A percentile compares a stretch with the other conserved stretches of the same genome.
These are phyloP conservation scores for Eilema depressum DNA, from an alignment of 2,888 invertebrate species.

Conservation along the genomic window DNA sequence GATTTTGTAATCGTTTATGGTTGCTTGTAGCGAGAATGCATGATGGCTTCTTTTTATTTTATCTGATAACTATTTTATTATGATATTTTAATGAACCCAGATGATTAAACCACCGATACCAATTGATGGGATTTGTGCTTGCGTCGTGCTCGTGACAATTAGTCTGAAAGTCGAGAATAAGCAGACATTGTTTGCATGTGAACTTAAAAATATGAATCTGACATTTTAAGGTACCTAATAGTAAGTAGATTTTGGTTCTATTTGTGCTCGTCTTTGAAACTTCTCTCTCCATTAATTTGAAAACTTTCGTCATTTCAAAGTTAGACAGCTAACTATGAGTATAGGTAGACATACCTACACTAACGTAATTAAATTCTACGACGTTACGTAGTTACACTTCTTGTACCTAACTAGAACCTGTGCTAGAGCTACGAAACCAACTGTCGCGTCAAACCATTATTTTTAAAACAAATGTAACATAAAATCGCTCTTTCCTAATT, in stretches of 20 bases:
- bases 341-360: neutral
- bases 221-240: neutral
- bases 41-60: slow-evolving; percentile 27
- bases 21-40: slow-evolving; percentile 17
- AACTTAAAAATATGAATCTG: neutral
- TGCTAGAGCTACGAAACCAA: neutral
- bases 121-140: neutral
- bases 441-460: neutral
- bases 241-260: slow-evolving; percentile 10
- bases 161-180: neutral
- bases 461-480: neutral
- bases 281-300: slow-evolving; percentile 17
- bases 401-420: neutral
- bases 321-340: slow-evolving; percentile 9
- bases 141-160: neutral
- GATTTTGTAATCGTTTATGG: neutral
- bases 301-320: slow-evolving; percentile 24
- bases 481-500: slow-evolving; percentile 2
- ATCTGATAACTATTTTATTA: slow-evolving; percentile 2
- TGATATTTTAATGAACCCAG: neutral
- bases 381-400: neutral
- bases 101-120: neutral
- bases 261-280: slow-evolving; percentile 20
- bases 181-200: neutral
- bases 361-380: neutral